Percentiles rank a stretch among this genome's conserved stretches.
Conservation (phyloP, 2,888 invertebrate genomes). For the Bhutanitis thaidina region DNA sequence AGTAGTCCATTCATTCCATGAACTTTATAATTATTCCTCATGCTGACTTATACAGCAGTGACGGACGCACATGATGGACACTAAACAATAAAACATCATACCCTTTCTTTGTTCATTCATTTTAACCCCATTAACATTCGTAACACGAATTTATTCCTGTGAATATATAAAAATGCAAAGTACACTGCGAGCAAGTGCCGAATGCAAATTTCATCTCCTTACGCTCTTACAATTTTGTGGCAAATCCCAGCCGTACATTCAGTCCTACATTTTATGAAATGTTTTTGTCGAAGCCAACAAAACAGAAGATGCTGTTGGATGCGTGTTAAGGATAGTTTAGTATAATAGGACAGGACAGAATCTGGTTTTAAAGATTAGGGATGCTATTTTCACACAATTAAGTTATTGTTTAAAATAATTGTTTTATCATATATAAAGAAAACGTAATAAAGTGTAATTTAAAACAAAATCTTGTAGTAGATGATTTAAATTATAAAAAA, state of each 20-base stretch:
- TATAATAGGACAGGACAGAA: not conserved
- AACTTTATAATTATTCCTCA: too few relatives aligned
- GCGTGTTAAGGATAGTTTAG: too few relatives aligned
- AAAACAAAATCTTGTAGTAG: too few relatives aligned
- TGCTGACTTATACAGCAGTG: too few relatives aligned
- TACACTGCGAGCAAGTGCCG: conserved; percentile 39
- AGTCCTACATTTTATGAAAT: conserved; percentile 2
- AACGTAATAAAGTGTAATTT: too few relatives aligned
- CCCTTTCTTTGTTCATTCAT: not conserved
- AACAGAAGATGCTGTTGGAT: not conserved
- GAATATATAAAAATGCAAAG: conserved; percentile 54
- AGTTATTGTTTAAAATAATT: too few relatives aligned
- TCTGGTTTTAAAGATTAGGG: not conserved
- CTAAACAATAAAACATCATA: not conserved
- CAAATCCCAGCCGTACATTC: conserved; percentile 1
- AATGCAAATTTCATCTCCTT: conserved; percentile 54
- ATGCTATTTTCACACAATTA: conserved; percentile 10
- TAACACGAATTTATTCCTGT: conserved; percentile 46
- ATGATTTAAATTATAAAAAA: too few relatives aligned
- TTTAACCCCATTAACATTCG: conserved; percentile 28
- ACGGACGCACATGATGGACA: not conserved
- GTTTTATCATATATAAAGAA: too few relatives aligned
- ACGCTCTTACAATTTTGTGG: conserved; percentile 20
- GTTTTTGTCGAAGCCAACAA: conserved; percentile 15
- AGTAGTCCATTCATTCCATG: too few relatives aligned